These are phyloP conservation scores for Cephus rjabovi DNA, from an alignment of 2,888 invertebrate species.

Conservation along the genomic window DNA sequence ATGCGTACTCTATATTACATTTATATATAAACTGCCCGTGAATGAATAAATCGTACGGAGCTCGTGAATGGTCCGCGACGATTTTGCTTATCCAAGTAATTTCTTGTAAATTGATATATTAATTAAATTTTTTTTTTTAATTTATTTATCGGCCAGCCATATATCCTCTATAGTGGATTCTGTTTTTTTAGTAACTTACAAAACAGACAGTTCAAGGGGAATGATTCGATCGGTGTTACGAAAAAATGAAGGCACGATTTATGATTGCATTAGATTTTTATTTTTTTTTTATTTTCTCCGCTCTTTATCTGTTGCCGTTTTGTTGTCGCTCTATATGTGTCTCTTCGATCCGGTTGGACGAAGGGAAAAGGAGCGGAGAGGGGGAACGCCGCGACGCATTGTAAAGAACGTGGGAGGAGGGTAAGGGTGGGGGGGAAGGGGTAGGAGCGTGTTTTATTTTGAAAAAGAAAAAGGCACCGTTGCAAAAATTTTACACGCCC, in stretches of 20 bases:
- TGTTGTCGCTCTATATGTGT: not conserved
- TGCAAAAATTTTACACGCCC: slow-evolving; percentile 6
- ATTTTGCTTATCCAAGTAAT: not conserved
- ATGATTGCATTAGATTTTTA: not conserved
- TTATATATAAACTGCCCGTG: slow-evolving; percentile 35
- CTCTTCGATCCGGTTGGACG: not conserved
- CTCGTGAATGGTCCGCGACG: not conserved
- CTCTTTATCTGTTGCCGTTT: not conserved
- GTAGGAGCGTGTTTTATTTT: too few relatives aligned
- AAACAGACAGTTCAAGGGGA: not conserved
- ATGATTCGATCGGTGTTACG: not conserved
- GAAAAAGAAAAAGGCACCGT: not conserved
- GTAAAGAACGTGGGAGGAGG: too few relatives aligned
- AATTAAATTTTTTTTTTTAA: not conserved
- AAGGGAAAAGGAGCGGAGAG: too few relatives aligned
- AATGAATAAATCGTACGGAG: slow-evolving; percentile 1
- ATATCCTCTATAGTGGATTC: not conserved
- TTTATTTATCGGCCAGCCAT: not conserved
- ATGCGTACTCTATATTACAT: not conserved
- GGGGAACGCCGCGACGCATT: too few relatives aligned
- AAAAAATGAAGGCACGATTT: not conserved
- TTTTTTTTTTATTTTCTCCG: not conserved
- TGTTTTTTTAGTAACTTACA: not conserved
- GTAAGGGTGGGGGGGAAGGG: too few relatives aligned
- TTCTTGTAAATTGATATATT: not conserved